Evolutionary conservation across 2,797 vertebrate genomes (phyloP), one percentile per base, ranked within the genome.

Genomic region (Platalea minor): DNA sequence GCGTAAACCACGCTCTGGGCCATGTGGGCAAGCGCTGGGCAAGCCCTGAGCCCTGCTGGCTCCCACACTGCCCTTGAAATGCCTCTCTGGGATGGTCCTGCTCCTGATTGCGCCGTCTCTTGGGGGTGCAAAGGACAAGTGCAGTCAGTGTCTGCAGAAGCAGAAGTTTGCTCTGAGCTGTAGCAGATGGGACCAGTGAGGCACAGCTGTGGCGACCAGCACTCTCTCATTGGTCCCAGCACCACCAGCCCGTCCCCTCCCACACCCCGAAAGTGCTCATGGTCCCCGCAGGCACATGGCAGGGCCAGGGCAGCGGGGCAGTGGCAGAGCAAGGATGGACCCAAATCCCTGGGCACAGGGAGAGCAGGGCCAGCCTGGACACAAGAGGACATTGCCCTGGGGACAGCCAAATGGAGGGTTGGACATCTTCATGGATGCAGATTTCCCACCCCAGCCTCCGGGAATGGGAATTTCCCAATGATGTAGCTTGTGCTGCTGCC

Each of bases 1-100:
- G 97, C 97, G 3, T 98, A 98, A 65, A 98, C 93, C 90, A 98
- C 28, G 5, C 95, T 85, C 29, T 98, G 96, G 4, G 98, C 97
- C 98, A 98, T 98, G 81, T 76, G 45, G 60, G 28, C 17, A 3
- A 76, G 28, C 0, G 0, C 20, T 21, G 41, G 37, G 57, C 20
- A 59, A 88, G 43, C 23, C 39, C n/a, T 3, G n/a, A 85, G 45
- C 60, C 35, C 31, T 50, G 41, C 39, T n/a, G 69, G 31, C 45
- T 86, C 65, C 50, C 1, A 0, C 46, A 26, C 37, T 2, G 11
- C 37, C 15, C 35, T 65, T 10, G 26, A n/a, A 61, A n/a, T 84
- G 60, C 14, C 33, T 67, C 56, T 48, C 45, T 25, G 45, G 17
- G 76, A 9, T n/a, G 67, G n/a, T 11, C 26, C 59, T 76, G 54